A percentile compares a stretch with the other conserved stretches of the same genome.
These are phyloP conservation scores for Rhizomys pruinosus DNA, from an alignment of 2,113 vertebrate species.

Conservation along the genomic window DNA sequence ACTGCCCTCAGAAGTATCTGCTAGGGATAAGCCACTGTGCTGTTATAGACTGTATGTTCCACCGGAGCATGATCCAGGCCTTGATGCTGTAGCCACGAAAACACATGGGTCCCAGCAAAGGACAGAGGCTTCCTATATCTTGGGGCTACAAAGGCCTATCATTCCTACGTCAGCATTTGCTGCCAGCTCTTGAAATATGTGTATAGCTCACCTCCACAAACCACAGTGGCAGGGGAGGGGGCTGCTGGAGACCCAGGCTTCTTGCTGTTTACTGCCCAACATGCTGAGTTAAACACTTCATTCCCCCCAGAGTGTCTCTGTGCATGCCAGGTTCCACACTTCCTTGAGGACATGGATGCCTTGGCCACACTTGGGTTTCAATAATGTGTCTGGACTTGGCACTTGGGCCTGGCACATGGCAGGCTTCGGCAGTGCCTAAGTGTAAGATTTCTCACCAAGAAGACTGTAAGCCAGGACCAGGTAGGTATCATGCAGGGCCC, in stretches of 20 bases:
- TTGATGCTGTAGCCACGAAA: not conserved
- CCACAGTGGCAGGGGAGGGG: not conserved
- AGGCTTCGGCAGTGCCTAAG: not conserved
- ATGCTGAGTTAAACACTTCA: not conserved
- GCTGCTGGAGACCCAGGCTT: not conserved
- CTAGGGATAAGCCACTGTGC: too few species aligned
- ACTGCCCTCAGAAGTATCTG: not conserved
- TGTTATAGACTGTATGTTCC: not conserved
- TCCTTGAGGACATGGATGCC: not conserved
- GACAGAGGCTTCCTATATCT: not conserved
- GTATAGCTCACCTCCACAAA: not conserved
- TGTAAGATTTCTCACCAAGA: not conserved
- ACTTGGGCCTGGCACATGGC: not conserved
- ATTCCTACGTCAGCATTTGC: not conserved
- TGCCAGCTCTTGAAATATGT: not conserved
- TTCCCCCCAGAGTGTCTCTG: not conserved
- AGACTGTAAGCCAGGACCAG: not conserved
- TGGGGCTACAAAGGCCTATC: not conserved
- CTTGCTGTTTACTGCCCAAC: not conserved
- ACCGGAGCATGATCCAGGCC: not conserved
- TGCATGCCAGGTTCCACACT: not conserved
- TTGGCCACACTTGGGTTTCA: not conserved
- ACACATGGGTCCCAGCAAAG: not conserved
- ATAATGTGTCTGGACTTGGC: not conserved
- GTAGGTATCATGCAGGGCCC: not conserved